These are phyloP conservation scores for Atrichornis clamosus DNA, from an alignment of 2,113 vertebrate genomes.

Conservation along the genomic window DNA sequence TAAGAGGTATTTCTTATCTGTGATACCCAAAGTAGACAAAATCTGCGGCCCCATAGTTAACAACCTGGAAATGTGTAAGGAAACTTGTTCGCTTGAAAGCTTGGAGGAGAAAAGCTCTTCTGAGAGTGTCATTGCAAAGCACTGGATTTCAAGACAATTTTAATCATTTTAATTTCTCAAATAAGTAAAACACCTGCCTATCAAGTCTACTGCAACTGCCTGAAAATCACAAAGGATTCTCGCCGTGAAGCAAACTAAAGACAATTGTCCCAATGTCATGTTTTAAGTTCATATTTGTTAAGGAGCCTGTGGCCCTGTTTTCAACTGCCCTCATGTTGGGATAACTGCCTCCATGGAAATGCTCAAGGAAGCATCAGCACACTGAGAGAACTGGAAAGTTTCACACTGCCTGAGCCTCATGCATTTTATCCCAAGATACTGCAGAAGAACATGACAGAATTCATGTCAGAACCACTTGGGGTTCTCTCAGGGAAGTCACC, in stretches of 20 bases:
- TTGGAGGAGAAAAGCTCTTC: neutral
- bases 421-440: neutral
- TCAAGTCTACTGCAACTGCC: neutral
- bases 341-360: neutral
- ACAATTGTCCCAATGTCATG: neutral
- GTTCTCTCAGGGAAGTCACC: neutral
- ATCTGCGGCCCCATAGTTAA: neutral
- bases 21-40: neutral
- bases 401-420: neutral
- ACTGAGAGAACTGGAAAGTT: neutral
- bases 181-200: neutral
- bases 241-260: neutral
- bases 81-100: neutral
- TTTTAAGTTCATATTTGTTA: neutral
- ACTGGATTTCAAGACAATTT: neutral
- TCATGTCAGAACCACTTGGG: neutral
- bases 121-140: neutral
- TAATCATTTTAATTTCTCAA: neutral
- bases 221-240: neutral
- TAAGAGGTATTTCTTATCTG: fast-evolving
- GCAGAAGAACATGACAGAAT: neutral
- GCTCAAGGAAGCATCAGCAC: neutral
- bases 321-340: neutral
- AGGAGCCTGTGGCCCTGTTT: neutral
- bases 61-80: neutral